phyloP scores from a whole-genome alignment of 2,113 vertebrate genomes.

The Lanius collurio region DNA sequence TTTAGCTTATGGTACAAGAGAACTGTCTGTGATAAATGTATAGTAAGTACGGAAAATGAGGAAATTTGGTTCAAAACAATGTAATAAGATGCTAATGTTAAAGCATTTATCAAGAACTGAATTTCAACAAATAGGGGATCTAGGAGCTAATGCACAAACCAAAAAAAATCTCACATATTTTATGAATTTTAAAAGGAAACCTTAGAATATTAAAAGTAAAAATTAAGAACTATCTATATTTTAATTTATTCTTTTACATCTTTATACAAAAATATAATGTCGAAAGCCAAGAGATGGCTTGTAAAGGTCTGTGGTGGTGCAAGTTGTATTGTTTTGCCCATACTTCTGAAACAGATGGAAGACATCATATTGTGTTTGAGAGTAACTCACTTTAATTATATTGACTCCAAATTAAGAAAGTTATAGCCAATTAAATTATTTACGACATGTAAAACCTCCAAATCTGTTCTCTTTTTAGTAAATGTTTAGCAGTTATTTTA shows the following conservation, averaged over 20 bases:
- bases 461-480: not conserved
- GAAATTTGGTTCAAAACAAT: not conserved
- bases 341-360: not conserved
- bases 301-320: not conserved
- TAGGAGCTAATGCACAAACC: not conserved
- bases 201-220: not conserved
- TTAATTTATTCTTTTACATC: not conserved
- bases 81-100: not conserved
- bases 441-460: rapidly evolving
- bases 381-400: not conserved
- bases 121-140: not conserved
- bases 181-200: not conserved
- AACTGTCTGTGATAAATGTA: not conserved
- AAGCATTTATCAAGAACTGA: not conserved
- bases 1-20: not conserved
- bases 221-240: not conserved
- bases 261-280: not conserved
- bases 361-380: not conserved
- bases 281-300: not conserved
- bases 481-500: not conserved
- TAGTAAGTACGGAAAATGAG: not conserved
- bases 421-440: not conserved
- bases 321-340: not conserved
- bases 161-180: not conserved
- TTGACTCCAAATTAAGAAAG: not conserved